Conservation (phyloP, 2,797 vertebrate genomes). For the Syngnathus rostellatus region DNA sequence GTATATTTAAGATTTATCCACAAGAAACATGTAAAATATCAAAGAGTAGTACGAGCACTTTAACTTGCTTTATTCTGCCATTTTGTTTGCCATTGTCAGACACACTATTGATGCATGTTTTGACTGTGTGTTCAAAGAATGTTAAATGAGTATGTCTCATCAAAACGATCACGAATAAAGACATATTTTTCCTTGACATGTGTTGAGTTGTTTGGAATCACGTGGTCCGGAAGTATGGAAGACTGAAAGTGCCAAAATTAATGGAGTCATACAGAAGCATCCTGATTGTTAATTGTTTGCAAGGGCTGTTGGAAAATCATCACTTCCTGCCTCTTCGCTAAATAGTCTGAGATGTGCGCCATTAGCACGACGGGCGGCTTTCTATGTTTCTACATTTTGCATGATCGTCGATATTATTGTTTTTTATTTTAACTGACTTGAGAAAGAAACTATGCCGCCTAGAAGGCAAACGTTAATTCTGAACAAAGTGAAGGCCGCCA, state of each 20-base stretch:
- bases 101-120: slow-evolving; percentile 57
- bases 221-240: not conserved
- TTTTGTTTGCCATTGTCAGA: slow-evolving; percentile 22
- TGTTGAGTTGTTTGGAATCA: not conserved
- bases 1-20: slow-evolving; percentile 4
- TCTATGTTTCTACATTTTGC: not conserved
- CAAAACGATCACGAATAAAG: slow-evolving; percentile 57
- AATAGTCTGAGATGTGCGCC: not conserved
- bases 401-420: too few relatives aligned
- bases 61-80: slow-evolving; percentile 36
- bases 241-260: too few relatives aligned
- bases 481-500: not conserved
- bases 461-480: slow-evolving; percentile 38
- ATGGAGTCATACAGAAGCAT: not conserved
- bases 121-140: slow-evolving; percentile 39
- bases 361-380: not conserved
- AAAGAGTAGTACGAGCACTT: slow-evolving; percentile 3
- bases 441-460: slow-evolving; percentile 50
- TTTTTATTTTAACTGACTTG: not conserved
- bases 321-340: not conserved
- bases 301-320: not conserved
- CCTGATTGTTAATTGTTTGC: not conserved
- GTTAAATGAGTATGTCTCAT: slow-evolving; percentile 39
- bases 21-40: slow-evolving; percentile 13
- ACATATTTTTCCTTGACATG: slow-evolving; percentile 61